Percentiles rank a stretch among this genome's conserved stretches.
Evolutionary conservation across 2,797 vertebrate species (phyloP).

Genomic region (Lerista edwardsae): DNA sequence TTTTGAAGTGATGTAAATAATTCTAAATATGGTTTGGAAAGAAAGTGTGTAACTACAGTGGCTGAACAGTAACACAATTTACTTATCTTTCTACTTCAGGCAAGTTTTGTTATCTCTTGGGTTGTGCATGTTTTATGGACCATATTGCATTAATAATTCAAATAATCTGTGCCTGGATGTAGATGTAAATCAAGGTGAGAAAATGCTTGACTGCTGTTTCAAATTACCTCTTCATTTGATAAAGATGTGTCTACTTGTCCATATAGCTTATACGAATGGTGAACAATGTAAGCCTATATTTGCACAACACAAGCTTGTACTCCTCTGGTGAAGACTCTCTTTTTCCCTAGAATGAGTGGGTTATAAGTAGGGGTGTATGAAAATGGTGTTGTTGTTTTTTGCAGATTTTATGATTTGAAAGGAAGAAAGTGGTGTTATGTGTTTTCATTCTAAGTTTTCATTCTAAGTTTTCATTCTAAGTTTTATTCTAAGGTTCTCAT

Average conservation of each 20-base stretch:
- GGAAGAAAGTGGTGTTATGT: too few species aligned
- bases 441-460: too few species aligned
- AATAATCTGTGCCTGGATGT: background rate
- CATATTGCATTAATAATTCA: background rate
- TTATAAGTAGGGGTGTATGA: too few species aligned
- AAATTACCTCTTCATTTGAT: background rate
- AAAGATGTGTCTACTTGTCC: background rate
- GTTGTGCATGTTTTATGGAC: background rate
- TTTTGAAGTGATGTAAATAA: slow-evolving; percentile 16
- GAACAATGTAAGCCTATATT: background rate
- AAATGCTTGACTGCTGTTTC: background rate
- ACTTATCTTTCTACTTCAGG: background rate
- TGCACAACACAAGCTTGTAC: background rate
- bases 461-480: too few species aligned
- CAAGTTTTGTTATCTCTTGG: background rate
- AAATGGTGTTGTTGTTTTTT: too few species aligned
- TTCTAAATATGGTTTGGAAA: slow-evolving; percentile 14
- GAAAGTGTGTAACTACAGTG: background rate
- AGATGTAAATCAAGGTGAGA: background rate
- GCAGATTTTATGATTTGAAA: too few species aligned
- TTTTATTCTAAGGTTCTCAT: too few species aligned
- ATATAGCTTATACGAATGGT: background rate
- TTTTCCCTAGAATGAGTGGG: background rate
- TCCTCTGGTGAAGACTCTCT: background rate
- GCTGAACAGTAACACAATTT: slow-evolving; percentile 1